Percentiles rank a stretch among this genome's conserved stretches.
phyloP scores from a whole-genome alignment of 1,140 invertebrate genomes.

The Drosophila ironensis region DNA sequence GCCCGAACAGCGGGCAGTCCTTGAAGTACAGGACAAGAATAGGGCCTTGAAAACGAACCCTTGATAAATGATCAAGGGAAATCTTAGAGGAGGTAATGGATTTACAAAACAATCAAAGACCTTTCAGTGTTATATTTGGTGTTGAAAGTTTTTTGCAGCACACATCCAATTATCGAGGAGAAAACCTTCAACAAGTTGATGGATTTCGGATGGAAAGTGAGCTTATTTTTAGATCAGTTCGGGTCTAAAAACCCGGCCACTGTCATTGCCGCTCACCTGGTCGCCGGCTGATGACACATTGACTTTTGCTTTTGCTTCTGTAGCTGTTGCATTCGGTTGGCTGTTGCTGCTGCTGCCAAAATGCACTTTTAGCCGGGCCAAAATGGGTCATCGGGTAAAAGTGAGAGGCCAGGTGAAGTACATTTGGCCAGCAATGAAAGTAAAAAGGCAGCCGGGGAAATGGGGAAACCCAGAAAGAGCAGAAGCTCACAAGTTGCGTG shows the following conservation, averaged over 20 bases:
- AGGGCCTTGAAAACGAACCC: background rate
- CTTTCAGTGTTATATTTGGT: background rate
- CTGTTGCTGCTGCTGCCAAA: background rate
- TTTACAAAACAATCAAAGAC: conserved; percentile 3
- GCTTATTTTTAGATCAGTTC: background rate
- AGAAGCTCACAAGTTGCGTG: conserved; percentile 45
- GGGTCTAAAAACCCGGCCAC: conserved; percentile 5
- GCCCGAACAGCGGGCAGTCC: conserved; percentile 60
- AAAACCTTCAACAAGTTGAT: conserved; percentile 7
- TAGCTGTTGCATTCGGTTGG: too few relatives aligned
- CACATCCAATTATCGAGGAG: conserved; percentile 22
- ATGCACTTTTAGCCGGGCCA: conserved; percentile 15
- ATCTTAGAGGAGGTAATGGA: conserved; percentile 9
- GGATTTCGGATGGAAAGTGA: conserved; percentile 1
- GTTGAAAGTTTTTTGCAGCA: conserved; percentile 23
- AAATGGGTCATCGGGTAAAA: conserved; percentile 38
- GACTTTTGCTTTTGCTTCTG: background rate
- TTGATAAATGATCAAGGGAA: conserved; percentile 12
- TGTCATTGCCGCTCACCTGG: conserved; percentile 49
- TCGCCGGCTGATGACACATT: conserved; percentile 24
- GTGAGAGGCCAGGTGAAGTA: conserved; percentile 33
- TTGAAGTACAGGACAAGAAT: conserved; percentile 4
- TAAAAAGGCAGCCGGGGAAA: conserved; percentile 24
- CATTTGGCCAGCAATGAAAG: conserved; percentile 16
- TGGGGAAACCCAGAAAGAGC: conserved; percentile 22